phyloP scores from a whole-genome alignment of 2,888 invertebrate genomes.

The Sesia bembeciformis region DNA sequence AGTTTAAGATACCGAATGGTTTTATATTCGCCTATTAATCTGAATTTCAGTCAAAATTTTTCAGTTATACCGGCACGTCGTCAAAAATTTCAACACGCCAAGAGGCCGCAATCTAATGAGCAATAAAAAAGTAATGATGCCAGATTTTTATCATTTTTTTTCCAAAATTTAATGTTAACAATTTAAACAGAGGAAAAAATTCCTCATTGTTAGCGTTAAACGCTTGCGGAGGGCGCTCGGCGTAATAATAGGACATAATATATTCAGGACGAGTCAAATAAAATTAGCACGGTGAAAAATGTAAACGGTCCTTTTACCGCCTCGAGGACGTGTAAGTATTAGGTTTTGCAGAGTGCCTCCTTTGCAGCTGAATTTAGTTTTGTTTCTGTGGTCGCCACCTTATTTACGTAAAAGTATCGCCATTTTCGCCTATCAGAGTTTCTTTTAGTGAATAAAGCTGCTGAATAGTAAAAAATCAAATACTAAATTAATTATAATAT shows the following conservation, averaged over 20 bases:
- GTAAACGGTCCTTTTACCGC: constrained; percentile 67
- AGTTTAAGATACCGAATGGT: no score
- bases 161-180: constrained; percentile 59
- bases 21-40: no score
- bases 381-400: constrained; percentile 11
- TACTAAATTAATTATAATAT: no score
- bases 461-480: no score
- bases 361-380: constrained; percentile 27
- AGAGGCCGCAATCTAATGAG: constrained; percentile 32
- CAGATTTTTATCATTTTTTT: constrained; percentile 52
- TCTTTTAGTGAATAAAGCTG: neutral
- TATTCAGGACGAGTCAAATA: constrained; percentile 72
- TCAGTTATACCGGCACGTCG: no score
- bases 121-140: constrained; percentile 53
- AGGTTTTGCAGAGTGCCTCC: constrained; percentile 31
- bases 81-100: no score
- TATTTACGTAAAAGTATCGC: constrained; percentile 25
- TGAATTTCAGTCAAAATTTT: no score
- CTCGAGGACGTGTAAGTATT: constrained; percentile 64
- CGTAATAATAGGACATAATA: constrained; percentile 71
- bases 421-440: constrained; percentile 23
- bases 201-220: constrained; percentile 63
- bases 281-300: constrained; percentile 74
- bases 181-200: constrained; percentile 52
- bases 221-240: constrained; percentile 46